Base-by-base conservation (phyloP, 2,797 vertebrate genomes). In the Selene dorsalis region DNA sequence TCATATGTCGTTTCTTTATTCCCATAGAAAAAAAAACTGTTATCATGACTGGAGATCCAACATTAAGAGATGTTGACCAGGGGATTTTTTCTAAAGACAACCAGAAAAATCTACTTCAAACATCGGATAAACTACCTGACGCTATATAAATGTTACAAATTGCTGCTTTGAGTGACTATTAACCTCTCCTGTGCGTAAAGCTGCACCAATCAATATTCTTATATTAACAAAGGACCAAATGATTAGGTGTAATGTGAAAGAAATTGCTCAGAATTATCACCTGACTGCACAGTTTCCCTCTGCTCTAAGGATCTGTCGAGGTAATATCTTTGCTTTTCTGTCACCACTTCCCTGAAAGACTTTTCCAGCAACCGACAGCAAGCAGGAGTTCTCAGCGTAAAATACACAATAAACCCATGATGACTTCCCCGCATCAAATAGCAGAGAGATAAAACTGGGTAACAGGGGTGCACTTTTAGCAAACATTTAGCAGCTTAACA, bases 1-100 rank as follows among this genome's bases (percentile, higher is more conserved):
- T 81, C 79, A 87, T 65, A 87, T 85, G 69, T 53, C 9, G 45
- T 43, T 60, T 67, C 62, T 20, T 48, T 47, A 20, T 48, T 47
- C 18, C 6, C 4, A 8, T 48, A 12, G 45, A 20, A 45, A 20
- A 48, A 45, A 45, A 18, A 45, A 43, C 0, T 1, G 39, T 43
- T 18, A 45, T 2, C 18, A 7, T 48, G 45, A 0, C 7, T 48
- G 45, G 16, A 45, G 43, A 45, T 6, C 16, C 11, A 17, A 45
- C 14, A 43, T 43, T 43, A 43, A 16, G 14, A 43, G 6, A 45
- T 45, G 43, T 45, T 45, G 43, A 18, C 17, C 43, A 18, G 4
- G 43, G 17, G 20, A 20, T 9, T 48, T 48, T 48, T 20, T 3
- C 18, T 48, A 20, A 48, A 48, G 8, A 17, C 45, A 18, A 48